Conservation (phyloP, 2,113 vertebrate genomes). For the Callospermophilus lateralis region DNA sequence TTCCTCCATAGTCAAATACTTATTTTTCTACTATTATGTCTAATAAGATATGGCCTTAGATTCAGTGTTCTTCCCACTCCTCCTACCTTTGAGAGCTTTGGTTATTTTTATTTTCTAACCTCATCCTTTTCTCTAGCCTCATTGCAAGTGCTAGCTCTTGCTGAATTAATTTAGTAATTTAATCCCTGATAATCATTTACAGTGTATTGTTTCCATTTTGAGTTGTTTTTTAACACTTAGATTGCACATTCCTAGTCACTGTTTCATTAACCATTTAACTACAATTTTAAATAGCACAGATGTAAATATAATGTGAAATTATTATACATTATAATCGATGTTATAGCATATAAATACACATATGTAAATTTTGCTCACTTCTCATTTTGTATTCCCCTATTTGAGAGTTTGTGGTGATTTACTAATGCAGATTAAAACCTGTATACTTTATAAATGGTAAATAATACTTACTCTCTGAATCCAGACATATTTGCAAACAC, state of each 20-base stretch:
- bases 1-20: background rate
- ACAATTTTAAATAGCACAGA: background rate
- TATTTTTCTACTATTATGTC: background rate
- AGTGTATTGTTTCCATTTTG: background rate
- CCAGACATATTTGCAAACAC: background rate
- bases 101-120: background rate
- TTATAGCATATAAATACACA: background rate
- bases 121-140: too few species aligned
- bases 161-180: too few species aligned
- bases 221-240: background rate
- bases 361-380: background rate
- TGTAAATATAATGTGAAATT: background rate
- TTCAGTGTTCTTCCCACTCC: background rate
- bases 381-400: background rate
- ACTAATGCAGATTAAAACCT: too few species aligned
- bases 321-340: too few species aligned
- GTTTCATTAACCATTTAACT: background rate
- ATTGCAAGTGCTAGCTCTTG: too few species aligned
- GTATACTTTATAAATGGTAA: too few species aligned
- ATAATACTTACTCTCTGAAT: background rate
- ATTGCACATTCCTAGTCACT: background rate
- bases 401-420: background rate
- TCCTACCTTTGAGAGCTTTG: background rate
- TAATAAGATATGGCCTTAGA: background rate
- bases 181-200: too few species aligned